Evolutionary conservation across 2,797 vertebrate genomes (phyloP), one percentile per base, ranked within the genome.

Genomic region (Rhynchotus rufescens): DNA sequence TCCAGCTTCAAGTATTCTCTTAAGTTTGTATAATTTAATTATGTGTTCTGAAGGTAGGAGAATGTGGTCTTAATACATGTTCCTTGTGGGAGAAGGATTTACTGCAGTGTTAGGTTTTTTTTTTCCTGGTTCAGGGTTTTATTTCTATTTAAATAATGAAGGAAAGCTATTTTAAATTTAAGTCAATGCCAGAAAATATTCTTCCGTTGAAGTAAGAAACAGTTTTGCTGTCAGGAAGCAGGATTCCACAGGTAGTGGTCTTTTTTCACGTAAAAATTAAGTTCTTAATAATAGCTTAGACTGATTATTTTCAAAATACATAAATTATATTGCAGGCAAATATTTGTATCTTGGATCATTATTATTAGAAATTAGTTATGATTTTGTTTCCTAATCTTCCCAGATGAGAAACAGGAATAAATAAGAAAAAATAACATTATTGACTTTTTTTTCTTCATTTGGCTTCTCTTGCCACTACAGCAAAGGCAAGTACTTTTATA

Each of bases 341-440:
- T 85, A 82, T 86, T 86, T 87, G 52, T 90, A 59, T 87, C 76
- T 40, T 49, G 67, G 67, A 89, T 84, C 79, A 94, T 78, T 2
- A 6, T 88, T 82, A 92, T 84, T 94, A 85, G 74, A 94, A 96
- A 94, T 94, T 95, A 88, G 95, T 94, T 93, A 92, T 81, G 22
- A 77, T 95, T 94, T 95, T 91, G 79, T 90, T 94, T 91, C 54
- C 57, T 95, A 94, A 93, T 94, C 82, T 95, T 93, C 73, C n/a
- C 61, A 94, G 82, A 85, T 91, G 89, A 79, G 69, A 91, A 93
- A 84, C 49, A 79, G 8, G 54, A 89, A 95, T 69, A 86, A 69
- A 91, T 86, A 92, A 92, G 60, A 92, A 8, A 94, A 94, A 95
- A 89, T 93, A 94, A 89, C 92, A 96, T 92, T 91, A 92, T 78